Evolutionary conservation across 2,113 vertebrate genomes (phyloP).

Genomic region (Epinephelus fuscoguttatus): DNA sequence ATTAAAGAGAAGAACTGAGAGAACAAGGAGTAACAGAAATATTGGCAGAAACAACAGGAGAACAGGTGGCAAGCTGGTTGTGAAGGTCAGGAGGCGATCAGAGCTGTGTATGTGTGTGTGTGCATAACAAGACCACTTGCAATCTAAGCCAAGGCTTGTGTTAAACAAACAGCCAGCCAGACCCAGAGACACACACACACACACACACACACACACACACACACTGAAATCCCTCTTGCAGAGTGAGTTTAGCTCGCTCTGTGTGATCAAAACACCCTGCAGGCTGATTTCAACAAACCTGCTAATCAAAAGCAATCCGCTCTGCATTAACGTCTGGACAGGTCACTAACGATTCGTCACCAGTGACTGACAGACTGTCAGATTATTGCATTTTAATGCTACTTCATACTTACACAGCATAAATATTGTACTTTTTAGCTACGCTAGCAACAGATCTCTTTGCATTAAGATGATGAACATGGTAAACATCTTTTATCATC

Average conservation of each 20-base stretch:
- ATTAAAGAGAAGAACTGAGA: constrained; percentile 61
- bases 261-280: constrained; percentile 37
- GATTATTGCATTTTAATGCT: not conserved
- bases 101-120: constrained; percentile 40
- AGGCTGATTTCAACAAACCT: constrained; percentile 17
- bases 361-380: not conserved
- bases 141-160: constrained; percentile 48
- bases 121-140: constrained; percentile 59
- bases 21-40: constrained; percentile 67
- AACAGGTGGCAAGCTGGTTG: constrained; percentile 67
- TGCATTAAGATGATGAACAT: not conserved
- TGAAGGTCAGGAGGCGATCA: constrained; percentile 65
- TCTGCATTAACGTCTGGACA: not conserved
- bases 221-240: not conserved
- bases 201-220: constrained; percentile 16
- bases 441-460: not conserved
- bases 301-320: not conserved
- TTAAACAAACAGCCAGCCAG: constrained; percentile 69
- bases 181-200: constrained; percentile 42
- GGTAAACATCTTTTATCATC: too few species aligned
- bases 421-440: not conserved
- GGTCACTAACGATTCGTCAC: not conserved
- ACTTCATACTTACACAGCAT: not conserved
- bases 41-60: constrained; percentile 74
- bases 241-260: constrained; percentile 29